These are phyloP conservation scores for Drosophila erecta DNA, from an alignment of 1,140 invertebrate genomes.

Conservation along the genomic window DNA sequence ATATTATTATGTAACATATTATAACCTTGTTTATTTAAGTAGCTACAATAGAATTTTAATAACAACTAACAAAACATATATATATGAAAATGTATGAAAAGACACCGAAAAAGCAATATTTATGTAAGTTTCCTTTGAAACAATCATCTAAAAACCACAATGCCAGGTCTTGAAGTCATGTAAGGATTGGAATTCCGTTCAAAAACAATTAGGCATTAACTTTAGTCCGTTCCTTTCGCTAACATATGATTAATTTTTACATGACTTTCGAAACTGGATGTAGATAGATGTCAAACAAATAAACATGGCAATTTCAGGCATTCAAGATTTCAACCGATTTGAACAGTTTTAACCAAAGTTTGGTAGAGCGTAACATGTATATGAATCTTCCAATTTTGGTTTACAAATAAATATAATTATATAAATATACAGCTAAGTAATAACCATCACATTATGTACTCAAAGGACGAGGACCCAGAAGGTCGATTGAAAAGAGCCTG, in stretches of 20 bases:
- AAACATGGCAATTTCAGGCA: slow-evolving; percentile 11
- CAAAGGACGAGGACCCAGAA: slow-evolving; percentile 7
- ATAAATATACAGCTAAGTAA: slow-evolving; percentile 18
- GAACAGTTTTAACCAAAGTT: slow-evolving; percentile 20
- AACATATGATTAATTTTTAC: neutral
- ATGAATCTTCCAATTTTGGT: slow-evolving; percentile 68
- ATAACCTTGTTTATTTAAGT: slow-evolving; percentile 39
- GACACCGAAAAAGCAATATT: slow-evolving; percentile 41
- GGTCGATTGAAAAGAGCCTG: slow-evolving; percentile 2
- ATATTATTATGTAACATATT: slow-evolving; percentile 55
- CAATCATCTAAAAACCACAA: slow-evolving; percentile 13
- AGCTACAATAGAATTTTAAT: slow-evolving; percentile 45
- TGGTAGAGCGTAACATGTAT: slow-evolving; percentile 41
- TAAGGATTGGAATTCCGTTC: neutral
- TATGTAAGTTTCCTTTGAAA: slow-evolving; percentile 15
- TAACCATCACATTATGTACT: slow-evolving; percentile 49
- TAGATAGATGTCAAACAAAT: slow-evolving; percentile 33
- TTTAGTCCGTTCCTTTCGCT: neutral
- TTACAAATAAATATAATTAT: slow-evolving; percentile 23
- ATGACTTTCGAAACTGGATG: slow-evolving; percentile 19
- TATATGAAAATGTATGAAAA: slow-evolving; percentile 12
- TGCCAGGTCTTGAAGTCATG: slow-evolving; percentile 8
- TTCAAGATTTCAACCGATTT: slow-evolving; percentile 37
- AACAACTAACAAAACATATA: slow-evolving; percentile 25
- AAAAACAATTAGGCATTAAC: neutral